phyloP scores from a whole-genome alignment of 2,113 vertebrate genomes.

The Phasianus colchicus region DNA sequence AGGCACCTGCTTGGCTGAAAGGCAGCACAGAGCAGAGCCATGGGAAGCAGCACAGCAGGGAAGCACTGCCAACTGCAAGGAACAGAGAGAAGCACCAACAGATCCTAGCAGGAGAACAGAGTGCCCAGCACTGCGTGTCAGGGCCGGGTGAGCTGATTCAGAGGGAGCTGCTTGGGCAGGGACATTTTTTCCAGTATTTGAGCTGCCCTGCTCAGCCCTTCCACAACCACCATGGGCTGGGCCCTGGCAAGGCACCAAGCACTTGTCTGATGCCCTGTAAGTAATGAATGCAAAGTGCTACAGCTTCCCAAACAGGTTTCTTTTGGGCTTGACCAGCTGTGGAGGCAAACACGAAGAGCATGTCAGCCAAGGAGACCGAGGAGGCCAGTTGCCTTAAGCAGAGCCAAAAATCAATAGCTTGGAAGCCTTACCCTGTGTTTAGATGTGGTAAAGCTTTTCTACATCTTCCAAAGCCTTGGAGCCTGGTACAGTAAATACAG shows the following conservation, averaged over 20 bases:
- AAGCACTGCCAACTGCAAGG: background rate
- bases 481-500: background rate
- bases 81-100: background rate
- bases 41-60: background rate
- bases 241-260: background rate
- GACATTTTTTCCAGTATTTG: accelerated
- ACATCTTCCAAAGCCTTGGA: background rate
- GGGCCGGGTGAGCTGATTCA: background rate
- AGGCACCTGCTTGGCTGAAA: background rate
- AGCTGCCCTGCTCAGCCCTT: background rate
- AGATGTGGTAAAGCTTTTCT: background rate
- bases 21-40: background rate
- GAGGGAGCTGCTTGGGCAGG: constrained; percentile 15
- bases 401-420: constrained; percentile 28
- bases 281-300: constrained; percentile 14
- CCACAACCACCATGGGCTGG: background rate
- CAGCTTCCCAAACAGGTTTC: constrained; percentile 30
- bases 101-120: background rate
- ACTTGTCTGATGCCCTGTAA: background rate
- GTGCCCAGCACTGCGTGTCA: no score
- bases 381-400: background rate
- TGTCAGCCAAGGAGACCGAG: background rate
- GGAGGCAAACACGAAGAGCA: background rate
- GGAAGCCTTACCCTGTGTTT: constrained; percentile 16
- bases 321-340: constrained; percentile 5